Base-by-base conservation (phyloP, 1,140 invertebrate species). In the Piezodorus guildinii region DNA sequence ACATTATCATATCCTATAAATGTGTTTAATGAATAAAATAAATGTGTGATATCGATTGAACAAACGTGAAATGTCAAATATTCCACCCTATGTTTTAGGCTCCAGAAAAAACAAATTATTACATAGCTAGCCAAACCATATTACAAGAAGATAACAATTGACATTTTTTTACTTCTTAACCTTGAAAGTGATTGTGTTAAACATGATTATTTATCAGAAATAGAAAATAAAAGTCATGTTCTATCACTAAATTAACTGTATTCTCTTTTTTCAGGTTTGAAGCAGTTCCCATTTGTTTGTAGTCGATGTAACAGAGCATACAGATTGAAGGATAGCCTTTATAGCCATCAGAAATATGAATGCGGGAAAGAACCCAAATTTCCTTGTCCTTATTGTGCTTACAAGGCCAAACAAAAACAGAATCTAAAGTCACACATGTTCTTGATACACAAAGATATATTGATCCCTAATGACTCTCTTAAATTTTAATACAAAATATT, bases 211-310 rank as follows among this genome's bases (percentile, higher is more conserved):
- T n/a, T n/a, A n/a, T n/a, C n/a, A n/a, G n/a, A n/a, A n/a, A n/a
- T n/a, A n/a, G n/a, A n/a, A n/a, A n/a, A n/a, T n/a, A n/a, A n/a
- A n/a, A n/a, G n/a, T n/a, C n/a, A n/a, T n/a, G n/a, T n/a, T n/a
- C n/a, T n/a, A n/a, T 76, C 76, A 30, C 80, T 77, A 68, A 81
- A 81, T 65, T 74, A 79, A 23, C 81, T 80, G 67, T 77, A 76
- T 3, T 78, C 81, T 58, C 77, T 79, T 61, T 27, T n/a, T 67
- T 1, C 39, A 67, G 17, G 34, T 17, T 21, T 14, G 56, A 63
- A 19, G 43, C 43, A 44, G 46, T 62, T 62, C n/a, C 30, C n/a
- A 51, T 43, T 45, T 43, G 5, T 45, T 4, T 61, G 60, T 44
- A 9, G 16, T 8, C 23, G 8, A 6, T 61, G 60, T 61, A 45